Evolutionary conservation across 2,113 vertebrate species (phyloP).

Genomic region (Dicrurus megarhynchus): DNA sequence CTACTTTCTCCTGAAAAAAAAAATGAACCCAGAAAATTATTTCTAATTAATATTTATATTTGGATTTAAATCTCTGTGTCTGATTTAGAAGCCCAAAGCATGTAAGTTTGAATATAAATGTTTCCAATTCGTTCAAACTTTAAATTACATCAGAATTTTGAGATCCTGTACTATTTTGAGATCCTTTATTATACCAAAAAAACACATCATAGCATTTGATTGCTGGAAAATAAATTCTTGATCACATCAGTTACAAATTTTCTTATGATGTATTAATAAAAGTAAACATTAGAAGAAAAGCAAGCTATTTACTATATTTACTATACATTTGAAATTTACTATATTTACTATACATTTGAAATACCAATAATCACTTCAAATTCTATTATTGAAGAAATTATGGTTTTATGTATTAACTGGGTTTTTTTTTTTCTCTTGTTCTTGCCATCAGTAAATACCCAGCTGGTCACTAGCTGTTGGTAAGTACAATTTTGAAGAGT

Average conservation of each 20-base stretch:
- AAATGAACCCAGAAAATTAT: not conserved
- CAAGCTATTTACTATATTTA: not conserved
- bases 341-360: not conserved
- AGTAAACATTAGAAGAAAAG: not conserved
- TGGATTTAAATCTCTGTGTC: not conserved
- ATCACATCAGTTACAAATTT: not conserved
- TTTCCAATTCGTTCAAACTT: not conserved
- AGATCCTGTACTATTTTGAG: not conserved
- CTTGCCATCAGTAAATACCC: not conserved
- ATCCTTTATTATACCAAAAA: not conserved
- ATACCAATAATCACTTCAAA: not conserved
- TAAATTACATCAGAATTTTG: not conserved
- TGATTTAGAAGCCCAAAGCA: not conserved
- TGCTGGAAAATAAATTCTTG: not conserved
- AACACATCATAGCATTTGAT: not conserved
- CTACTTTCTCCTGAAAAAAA: not conserved
- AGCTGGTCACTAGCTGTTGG: not conserved
- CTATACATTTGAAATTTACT: not conserved
- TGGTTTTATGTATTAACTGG: not conserved
- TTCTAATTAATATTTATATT: not conserved
- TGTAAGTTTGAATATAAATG: not conserved
- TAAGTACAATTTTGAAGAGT: not conserved
- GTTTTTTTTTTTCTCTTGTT: fast-evolving
- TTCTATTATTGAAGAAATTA: not conserved
- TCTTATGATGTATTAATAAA: not conserved